Base-by-base conservation (phyloP, 2,888 invertebrate genomes). In the Drosophila fulvimacula region DNA sequence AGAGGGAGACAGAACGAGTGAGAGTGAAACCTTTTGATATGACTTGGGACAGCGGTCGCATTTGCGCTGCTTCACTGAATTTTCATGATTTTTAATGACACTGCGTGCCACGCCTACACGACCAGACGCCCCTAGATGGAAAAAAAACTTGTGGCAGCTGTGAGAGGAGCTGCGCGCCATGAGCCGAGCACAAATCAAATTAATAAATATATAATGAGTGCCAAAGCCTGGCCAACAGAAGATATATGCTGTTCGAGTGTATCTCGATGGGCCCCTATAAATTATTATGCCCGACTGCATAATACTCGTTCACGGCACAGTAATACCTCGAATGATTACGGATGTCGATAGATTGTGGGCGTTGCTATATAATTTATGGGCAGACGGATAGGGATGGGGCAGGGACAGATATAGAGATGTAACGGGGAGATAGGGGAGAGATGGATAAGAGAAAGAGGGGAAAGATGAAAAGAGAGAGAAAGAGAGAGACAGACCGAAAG, bases 41-140 rank as follows among this genome's bases (percentile, higher is more conserved):
- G 63, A 66, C 58, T 70, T 72, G 69, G 79, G 84, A 73, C 87
- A 81, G 68, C 68, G 76, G 69, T 70, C 76, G 72, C 76, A 73
- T 79, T 81, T 80, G 68, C 61, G 58, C 69, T 69, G 83, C 79
- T 79, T 86, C 83, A 82, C 66, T 79, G 88, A 62, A 68, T 86
- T 81, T 86, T 82, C 79, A 84, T 88, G 84, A 82, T 81, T 84
- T 88, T 81, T 76, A 84, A 85, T 84, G 82, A 79, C 21, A 6
- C 44, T 24, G 48, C 32, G 30, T n/a, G 15, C 17, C 11, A 24
- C 17, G 6, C 61, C 27, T 0, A 24, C 48, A 48, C 27, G 13
- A 2, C 3, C 52, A 52, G n/a, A 6, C 36, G 7, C 10, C 13
- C 52, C n/a, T 19, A 44, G 24, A 24, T 44, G 24, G 3, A 41